These are phyloP conservation scores for Axis porcinus DNA, from an alignment of 2,113 vertebrate genomes.

Conservation along the genomic window DNA sequence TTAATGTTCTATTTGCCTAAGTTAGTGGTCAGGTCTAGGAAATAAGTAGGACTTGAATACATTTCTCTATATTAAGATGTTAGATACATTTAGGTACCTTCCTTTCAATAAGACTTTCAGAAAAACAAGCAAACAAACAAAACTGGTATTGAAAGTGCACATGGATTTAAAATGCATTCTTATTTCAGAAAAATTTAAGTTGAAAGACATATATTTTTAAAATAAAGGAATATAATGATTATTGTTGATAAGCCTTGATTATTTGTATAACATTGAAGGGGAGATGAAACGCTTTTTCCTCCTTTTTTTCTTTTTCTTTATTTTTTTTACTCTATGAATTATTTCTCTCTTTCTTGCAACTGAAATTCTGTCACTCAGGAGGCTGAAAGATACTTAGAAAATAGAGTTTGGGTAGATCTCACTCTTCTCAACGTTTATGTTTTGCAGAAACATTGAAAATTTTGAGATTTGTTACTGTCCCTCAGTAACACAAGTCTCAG, in stretches of 20 bases:
- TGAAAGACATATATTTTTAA: background rate
- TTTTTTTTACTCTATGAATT: background rate
- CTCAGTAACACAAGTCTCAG: background rate
- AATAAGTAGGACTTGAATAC: background rate
- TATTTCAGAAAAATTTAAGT: background rate
- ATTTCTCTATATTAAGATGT: background rate
- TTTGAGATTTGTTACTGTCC: background rate
- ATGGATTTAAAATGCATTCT: background rate
- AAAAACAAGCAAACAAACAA: background rate
- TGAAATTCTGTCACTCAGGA: background rate
- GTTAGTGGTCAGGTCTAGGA: background rate
- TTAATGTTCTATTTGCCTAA: background rate
- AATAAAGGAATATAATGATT: background rate
- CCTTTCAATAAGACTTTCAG: background rate
- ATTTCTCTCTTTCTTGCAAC: background rate
- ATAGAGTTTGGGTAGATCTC: background rate
- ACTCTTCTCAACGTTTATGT: background rate
- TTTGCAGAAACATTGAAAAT: background rate
- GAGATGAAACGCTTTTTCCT: background rate
- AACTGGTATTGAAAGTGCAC: background rate
- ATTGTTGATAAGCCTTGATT: background rate
- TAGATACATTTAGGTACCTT: background rate
- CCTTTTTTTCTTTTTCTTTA: background rate
- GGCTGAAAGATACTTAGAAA: background rate
- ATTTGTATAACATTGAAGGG: background rate